Evolutionary conservation across 2,113 vertebrate genomes (phyloP).

Genomic region (Chaetops frenatus): DNA sequence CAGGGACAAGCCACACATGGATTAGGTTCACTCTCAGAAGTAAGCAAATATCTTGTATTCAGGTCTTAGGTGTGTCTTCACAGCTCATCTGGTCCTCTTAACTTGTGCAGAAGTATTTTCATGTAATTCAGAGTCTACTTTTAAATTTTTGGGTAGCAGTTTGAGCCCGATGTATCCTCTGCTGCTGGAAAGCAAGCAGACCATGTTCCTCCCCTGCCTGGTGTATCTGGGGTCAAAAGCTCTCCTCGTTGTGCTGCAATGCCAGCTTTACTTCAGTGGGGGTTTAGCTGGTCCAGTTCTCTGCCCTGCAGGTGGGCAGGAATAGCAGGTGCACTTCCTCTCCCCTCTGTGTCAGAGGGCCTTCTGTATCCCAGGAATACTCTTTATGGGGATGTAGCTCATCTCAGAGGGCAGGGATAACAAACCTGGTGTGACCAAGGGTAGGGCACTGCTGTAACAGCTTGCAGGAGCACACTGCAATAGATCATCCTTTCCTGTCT

Average conservation of each 20-base stretch:
- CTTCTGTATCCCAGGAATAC: not conserved
- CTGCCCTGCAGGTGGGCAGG: not conserved
- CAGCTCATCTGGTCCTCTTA: not conserved
- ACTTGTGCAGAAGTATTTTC: not conserved
- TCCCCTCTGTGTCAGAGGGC: not conserved
- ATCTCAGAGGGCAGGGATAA: not conserved
- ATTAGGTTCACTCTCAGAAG: not conserved
- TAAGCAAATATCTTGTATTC: not conserved
- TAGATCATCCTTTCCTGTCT: constrained; percentile 11
- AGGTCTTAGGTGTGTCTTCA: not conserved
- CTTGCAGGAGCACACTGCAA: not conserved
- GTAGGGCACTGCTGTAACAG: not conserved
- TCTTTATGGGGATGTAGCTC: not conserved
- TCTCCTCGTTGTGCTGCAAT: fast-evolving
- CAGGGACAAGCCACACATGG: fast-evolving
- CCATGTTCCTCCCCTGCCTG: not conserved
- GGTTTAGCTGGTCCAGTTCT: not conserved
- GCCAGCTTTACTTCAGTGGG: not conserved
- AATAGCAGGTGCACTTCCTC: not conserved
- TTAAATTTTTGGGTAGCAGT: not conserved
- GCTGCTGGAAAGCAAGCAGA: not conserved
- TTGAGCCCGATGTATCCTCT: not conserved
- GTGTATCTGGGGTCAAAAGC: not conserved
- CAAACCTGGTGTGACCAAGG: not conserved
- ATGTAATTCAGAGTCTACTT: not conserved